phyloP scores from a whole-genome alignment of 2,113 vertebrate genomes.

The Alectura lathami region DNA sequence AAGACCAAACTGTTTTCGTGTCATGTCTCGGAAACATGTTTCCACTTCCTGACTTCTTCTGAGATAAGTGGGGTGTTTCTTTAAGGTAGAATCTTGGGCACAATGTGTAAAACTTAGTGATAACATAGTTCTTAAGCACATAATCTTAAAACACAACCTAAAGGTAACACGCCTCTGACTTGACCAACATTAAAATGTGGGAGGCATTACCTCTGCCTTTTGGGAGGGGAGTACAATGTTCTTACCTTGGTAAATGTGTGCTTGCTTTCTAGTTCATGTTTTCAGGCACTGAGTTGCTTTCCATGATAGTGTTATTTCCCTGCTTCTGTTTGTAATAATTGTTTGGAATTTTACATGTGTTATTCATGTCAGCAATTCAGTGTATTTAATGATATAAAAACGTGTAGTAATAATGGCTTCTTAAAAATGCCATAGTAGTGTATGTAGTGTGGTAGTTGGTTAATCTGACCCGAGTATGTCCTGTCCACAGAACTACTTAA shows the following conservation, averaged over 20 bases:
- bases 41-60: constrained; percentile 38
- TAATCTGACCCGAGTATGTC: background rate
- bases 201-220: constrained; percentile 15
- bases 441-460: background rate
- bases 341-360: background rate
- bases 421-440: background rate
- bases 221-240: background rate
- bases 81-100: background rate
- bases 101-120: background rate
- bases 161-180: background rate
- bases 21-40: constrained; percentile 38
- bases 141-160: background rate
- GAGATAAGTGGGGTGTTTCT: background rate
- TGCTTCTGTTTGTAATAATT: background rate
- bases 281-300: background rate
- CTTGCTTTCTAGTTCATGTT: background rate
- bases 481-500: background rate
- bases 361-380: background rate
- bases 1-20: constrained; percentile 23
- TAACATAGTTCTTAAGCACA: background rate
- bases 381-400: background rate
- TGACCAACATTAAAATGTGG: background rate
- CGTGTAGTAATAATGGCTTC: background rate
- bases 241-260: background rate
- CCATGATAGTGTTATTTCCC: background rate